A percentile compares a stretch with the other conserved stretches of the same genome.
These are phyloP conservation scores for Portunus trituberculatus DNA, from an alignment of 1,140 invertebrate genomes.

Conservation along the genomic window DNA sequence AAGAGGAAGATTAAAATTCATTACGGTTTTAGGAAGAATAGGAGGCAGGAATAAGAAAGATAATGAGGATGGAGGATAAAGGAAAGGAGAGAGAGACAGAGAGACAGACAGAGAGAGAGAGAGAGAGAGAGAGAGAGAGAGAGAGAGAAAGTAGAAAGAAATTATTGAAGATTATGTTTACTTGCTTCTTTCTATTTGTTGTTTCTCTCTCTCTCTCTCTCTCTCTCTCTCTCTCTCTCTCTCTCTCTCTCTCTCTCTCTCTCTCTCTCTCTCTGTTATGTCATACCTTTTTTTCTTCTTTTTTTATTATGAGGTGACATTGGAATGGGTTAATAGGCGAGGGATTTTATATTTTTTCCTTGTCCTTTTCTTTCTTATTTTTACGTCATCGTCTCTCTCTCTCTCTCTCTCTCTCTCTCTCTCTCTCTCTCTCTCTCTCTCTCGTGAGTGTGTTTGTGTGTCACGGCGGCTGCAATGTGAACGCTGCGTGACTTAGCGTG, in stretches of 20 bases:
- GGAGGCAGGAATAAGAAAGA: slow-evolving; percentile 18
- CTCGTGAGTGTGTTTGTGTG: too few relatives aligned
- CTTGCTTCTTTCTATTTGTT: too few relatives aligned
- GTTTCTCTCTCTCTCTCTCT: too few relatives aligned
- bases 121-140: slow-evolving; percentile 68
- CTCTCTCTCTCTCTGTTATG: not conserved
- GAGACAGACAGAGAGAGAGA: not conserved
- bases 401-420: not conserved
- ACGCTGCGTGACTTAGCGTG: too few relatives aligned
- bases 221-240: not conserved
- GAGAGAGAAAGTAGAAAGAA: not conserved
- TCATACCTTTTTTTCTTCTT: not conserved
- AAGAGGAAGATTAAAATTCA: not conserved
- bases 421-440: not conserved
- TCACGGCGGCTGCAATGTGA: too few relatives aligned
- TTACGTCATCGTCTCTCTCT: not conserved
- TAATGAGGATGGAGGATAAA: not conserved
- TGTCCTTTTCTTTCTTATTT: not conserved
- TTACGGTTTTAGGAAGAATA: not conserved
- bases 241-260: slow-evolving; percentile 29
- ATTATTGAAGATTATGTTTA: not conserved
- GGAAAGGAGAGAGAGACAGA: not conserved
- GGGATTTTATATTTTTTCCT: slow-evolving; percentile 5
- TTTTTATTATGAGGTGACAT: slow-evolving; percentile 54
- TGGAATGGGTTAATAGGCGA: slow-evolving; percentile 48